Evolutionary conservation across 2,113 vertebrate species (phyloP), one percentile per base, ranked within the genome.

Genomic region (Ranitomeya imitator): DNA sequence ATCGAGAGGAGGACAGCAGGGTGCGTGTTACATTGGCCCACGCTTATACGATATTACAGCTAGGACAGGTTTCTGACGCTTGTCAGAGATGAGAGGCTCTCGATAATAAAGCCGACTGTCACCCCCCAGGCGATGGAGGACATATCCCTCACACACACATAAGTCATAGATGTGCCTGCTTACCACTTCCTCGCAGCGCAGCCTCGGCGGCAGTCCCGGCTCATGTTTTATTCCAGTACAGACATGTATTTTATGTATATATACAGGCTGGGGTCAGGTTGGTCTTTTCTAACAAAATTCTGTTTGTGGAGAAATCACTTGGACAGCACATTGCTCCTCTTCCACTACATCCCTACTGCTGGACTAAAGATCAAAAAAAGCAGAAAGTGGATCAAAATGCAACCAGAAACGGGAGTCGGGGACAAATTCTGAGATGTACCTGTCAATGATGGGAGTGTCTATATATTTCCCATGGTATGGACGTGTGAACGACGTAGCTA

Each of bases 81-180:
- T 81, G 79, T 60, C 79, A 19, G 79, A 61, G 57, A 81, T 81
- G 57, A 37, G 79, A 61, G 79, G 79, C 7, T 6, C 23, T 19
- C 16, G 79, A 45, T 81, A 81, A 57, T 61, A 81, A 81, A 26
- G 79, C 10, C 26, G 15, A 59, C 79, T 45, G 57, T 63, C 79
- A n/a, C 2, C 8, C 16, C 26, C 79, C 26, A 18, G n/a, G 15
- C 59, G 10, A 60, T 60, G 26, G 16, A 26, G 55, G 79, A 60
- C 14, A 14, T 4, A 4, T 19, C 19, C 31, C 55, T 80, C 31
- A 57, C 55, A 31, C 14, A 45, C 45, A 63, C 61, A 37, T 13
- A 61, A 15, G 52, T 81, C 18, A 37, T 61, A 10, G n/a, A 6
- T 63, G 79, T 45, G 57, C 37, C n/a, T 37, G 79, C 7, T 11